Evolutionary conservation across 1,140 invertebrate genomes (phyloP).

Genomic region (Drosophila gunungcola): DNA sequence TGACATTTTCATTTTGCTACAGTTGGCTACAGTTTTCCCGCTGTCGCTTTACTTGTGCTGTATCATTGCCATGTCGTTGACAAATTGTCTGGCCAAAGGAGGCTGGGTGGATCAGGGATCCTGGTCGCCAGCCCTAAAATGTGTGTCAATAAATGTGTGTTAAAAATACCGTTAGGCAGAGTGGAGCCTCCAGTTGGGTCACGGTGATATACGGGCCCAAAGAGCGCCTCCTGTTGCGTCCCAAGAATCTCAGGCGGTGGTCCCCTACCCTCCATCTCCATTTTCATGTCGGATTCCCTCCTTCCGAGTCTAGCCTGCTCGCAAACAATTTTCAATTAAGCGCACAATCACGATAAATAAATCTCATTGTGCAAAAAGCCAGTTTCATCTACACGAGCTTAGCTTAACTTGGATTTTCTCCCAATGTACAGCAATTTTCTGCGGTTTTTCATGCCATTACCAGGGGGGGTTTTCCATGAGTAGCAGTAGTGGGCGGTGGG

Average conservation of each 20-base stretch:
- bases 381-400: slow-evolving; percentile 55
- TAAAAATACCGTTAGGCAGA: slow-evolving; percentile 64
- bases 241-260: slow-evolving; percentile 47
- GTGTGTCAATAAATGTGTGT: slow-evolving; percentile 62
- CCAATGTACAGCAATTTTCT: slow-evolving; percentile 59
- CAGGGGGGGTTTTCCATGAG: slow-evolving; percentile 3
- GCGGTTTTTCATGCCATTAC: slow-evolving; percentile 50
- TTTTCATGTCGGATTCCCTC: not conserved
- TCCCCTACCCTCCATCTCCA: not conserved
- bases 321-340: slow-evolving; percentile 82
- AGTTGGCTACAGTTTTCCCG: slow-evolving; percentile 64
- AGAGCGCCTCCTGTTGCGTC: slow-evolving; percentile 60
- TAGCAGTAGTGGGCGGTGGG: not conserved
- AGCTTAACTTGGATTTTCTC: slow-evolving; percentile 41
- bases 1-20: slow-evolving; percentile 75
- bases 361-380: slow-evolving; percentile 73
- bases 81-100: slow-evolving; percentile 55
- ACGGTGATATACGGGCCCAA: slow-evolving; percentile 55
- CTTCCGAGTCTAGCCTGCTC: slow-evolving; percentile 9
- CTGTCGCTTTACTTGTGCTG: slow-evolving; percentile 32
- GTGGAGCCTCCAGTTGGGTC: slow-evolving; percentile 23
- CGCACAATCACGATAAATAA: slow-evolving; percentile 81
- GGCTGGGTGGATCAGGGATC: not conserved
- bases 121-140: slow-evolving; percentile 34
- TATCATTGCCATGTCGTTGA: slow-evolving; percentile 70